A percentile compares a stretch with the other conserved stretches of the same genome.
Evolutionary conservation across 2,797 vertebrate species (phyloP).

Genomic region (Sebastes nivosus): DNA sequence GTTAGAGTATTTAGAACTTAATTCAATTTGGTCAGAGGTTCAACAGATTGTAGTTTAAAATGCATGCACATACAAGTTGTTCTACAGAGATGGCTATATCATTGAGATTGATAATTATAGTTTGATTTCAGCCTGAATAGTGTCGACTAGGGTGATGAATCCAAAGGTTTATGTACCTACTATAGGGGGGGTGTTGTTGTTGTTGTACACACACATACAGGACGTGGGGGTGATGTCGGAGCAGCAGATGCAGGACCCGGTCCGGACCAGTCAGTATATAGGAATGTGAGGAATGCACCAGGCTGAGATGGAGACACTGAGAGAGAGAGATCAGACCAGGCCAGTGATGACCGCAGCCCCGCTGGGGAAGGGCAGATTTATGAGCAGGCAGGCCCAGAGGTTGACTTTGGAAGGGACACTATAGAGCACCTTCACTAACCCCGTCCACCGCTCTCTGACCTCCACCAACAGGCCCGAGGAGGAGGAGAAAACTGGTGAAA

Average conservation of each 20-base stretch:
- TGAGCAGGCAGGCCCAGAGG: slow-evolving; percentile 41
- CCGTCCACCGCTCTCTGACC: slow-evolving; percentile 50
- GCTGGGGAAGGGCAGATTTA: slow-evolving; percentile 68
- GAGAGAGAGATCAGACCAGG: slow-evolving; percentile 41
- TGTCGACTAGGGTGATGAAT: not conserved
- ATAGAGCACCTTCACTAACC: slow-evolving; percentile 25
- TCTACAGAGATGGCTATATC: not conserved
- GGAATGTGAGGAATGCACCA: slow-evolving; percentile 81
- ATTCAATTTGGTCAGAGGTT: not conserved
- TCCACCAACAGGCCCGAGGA: slow-evolving; percentile 10
- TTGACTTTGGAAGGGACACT: slow-evolving; percentile 50
- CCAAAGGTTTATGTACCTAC: not conserved
- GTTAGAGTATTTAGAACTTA: not conserved
- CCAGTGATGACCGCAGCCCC: slow-evolving; percentile 50
- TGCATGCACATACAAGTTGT: not conserved
- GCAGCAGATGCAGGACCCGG: slow-evolving; percentile 63
- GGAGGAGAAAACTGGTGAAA: not conserved
- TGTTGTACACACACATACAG: slow-evolving; percentile 22
- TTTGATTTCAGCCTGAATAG: not conserved
- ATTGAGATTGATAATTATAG: not conserved
- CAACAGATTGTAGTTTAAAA: not conserved
- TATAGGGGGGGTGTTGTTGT: not conserved
- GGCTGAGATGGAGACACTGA: slow-evolving; percentile 41
- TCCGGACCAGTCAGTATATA: slow-evolving; percentile 61
- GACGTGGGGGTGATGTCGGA: slow-evolving; percentile 26